Evolutionary conservation across 2,113 vertebrate genomes (phyloP), one percentile per base, ranked within the genome.

Genomic region (Dendrocopos noguchii): DNA sequence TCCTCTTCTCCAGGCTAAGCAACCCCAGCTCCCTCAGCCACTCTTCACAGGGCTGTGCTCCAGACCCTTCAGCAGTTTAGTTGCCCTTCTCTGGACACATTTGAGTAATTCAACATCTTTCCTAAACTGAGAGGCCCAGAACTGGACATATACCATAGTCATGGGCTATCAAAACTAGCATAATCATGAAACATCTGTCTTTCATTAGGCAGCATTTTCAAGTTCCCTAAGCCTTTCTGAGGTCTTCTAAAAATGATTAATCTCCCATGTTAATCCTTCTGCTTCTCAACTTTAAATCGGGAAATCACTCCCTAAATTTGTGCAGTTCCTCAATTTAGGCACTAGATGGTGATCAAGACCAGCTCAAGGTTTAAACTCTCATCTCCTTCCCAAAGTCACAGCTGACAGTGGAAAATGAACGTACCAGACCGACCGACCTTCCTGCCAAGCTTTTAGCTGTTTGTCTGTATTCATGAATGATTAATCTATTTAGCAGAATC

Each of bases 281-380:
- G 73, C 52, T 83, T 70, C 61, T 55, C 77, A 60, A 56, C 25
- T 85, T 71, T 8, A 42, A 28, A 63, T 77, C 9, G 1, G 15
- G 42, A 24, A 70, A 31, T 57, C 68, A 20, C 24, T 61, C 27
- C 59, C 36, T 75, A 31, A 29, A 33, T 46, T 34, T 36, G 11
- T 96, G 97, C 78, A 97, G 72, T 97, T 97, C 87, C 76, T 57
- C 2, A 50, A 55, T 71, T 93, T 42, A 12, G 74, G 78, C 98
- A 95, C 97, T 98, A 98, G 97, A 96, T 97, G 97, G 98, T 75
- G 96, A 82, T 96, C 95, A 88, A 93, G 90, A 96, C 87, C 97
- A 97, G 90, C 63, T 67, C 82, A 97, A 87, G 24, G 39, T 60
- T 15, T 8, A 1, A 3, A 6, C 25, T 84, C 16, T 14, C 22